phyloP scores from a whole-genome alignment of 2,888 invertebrate species.

The Endotricha flammealis region DNA sequence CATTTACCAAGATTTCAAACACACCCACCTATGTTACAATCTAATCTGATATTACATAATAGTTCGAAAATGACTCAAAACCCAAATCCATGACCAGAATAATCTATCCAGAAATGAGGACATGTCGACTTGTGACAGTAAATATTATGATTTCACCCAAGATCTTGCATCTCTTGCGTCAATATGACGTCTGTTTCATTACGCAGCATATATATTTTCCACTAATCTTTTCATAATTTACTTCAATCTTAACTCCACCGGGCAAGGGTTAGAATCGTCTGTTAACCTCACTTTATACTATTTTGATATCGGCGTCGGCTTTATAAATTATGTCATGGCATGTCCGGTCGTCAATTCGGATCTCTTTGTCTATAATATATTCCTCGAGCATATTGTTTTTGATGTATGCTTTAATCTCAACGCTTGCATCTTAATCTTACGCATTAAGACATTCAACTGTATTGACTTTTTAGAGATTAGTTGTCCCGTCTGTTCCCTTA shows the following conservation, averaged over 20 bases:
- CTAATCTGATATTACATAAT: slow-evolving; percentile 15
- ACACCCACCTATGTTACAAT: neutral
- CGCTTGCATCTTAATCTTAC: slow-evolving; percentile 40
- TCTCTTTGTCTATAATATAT: slow-evolving; percentile 57
- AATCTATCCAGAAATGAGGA: slow-evolving; percentile 60
- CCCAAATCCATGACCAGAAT: slow-evolving; percentile 46
- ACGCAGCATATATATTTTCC: slow-evolving; percentile 49
- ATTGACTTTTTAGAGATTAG: slow-evolving; percentile 46
- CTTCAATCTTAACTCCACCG: slow-evolving; percentile 41
- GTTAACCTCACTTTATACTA: slow-evolving; percentile 38
- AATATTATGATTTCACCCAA: slow-evolving; percentile 70
- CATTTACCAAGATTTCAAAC: slow-evolving; percentile 3
- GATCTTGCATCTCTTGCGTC: slow-evolving; percentile 72
- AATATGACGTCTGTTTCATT: slow-evolving; percentile 75
- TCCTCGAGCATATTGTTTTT: slow-evolving; percentile 44
- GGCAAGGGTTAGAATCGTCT: slow-evolving; percentile 45
- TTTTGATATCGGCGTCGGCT: slow-evolving; percentile 62
- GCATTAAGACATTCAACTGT: slow-evolving; percentile 26
- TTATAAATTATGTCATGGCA: slow-evolving; percentile 68
- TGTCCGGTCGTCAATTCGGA: slow-evolving; percentile 65
- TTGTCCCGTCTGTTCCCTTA: slow-evolving; percentile 21
- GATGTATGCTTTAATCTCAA: slow-evolving; percentile 40
- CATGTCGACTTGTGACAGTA: slow-evolving; percentile 59
- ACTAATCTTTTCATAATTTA: slow-evolving; percentile 37
- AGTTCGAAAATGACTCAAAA: slow-evolving; percentile 22